Percentiles rank a stretch among this genome's conserved stretches.
These are phyloP conservation scores for Apodemia duryi DNA, from an alignment of 2,888 invertebrate species.

Conservation along the genomic window DNA sequence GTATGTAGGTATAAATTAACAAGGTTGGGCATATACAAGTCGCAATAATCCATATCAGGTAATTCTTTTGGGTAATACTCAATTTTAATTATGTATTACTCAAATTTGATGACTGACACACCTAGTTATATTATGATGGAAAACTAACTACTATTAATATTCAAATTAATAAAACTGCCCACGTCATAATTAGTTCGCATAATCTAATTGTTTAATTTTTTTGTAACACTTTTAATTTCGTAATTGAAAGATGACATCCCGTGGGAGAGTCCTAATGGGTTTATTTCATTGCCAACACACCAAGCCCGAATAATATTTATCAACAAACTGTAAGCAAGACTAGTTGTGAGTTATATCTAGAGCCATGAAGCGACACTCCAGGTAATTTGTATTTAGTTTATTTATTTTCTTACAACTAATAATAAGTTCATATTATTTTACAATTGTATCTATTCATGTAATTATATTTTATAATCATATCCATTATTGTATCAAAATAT, in stretches of 20 bases:
- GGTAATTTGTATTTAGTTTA: neutral
- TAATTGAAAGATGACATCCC: slow-evolving; percentile 38
- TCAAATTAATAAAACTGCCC: neutral
- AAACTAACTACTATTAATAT: neutral
- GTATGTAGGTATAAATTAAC: neutral
- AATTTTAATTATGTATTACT: neutral
- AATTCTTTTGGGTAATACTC: neutral
- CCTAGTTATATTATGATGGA: neutral
- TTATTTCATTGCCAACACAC: slow-evolving; percentile 27
- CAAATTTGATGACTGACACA: neutral
- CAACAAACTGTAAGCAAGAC: neutral
- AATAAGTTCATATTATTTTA: neutral
- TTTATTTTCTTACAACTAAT: neutral
- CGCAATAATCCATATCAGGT: neutral
- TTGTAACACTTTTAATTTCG: slow-evolving; percentile 39
- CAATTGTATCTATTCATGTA: neutral
- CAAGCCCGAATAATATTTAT: slow-evolving; percentile 31
- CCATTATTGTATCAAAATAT: neutral
- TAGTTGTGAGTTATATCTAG: neutral
- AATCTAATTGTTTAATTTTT: slow-evolving; percentile 26
- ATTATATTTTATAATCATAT: neutral
- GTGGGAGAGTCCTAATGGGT: slow-evolving; percentile 31
- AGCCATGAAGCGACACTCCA: slow-evolving; percentile 3
- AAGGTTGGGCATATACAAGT: neutral
- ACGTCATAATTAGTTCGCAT: neutral